Evolutionary conservation across 2,797 vertebrate genomes (phyloP), one percentile per base, ranked within the genome.

Genomic region (Lacerta viridis): DNA sequence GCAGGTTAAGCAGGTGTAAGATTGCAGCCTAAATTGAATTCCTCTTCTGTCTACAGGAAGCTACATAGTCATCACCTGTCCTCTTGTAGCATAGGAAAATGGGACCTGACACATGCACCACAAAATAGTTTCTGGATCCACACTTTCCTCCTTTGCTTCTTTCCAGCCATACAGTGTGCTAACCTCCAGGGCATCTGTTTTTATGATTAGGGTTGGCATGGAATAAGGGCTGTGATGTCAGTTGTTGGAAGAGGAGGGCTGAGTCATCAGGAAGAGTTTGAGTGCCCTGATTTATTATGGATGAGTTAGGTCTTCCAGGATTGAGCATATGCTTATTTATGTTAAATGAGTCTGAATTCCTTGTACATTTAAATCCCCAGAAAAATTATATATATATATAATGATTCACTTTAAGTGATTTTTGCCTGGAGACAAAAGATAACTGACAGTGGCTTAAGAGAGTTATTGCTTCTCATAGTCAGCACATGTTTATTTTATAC

Each of bases 171-270:
- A 25, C 78, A 61, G 15, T 84, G 75, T 61, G 33, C 41, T 61
- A 61, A 75, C 71, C 50, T 84, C 6, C 83, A 61, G 71, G 71
- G 43, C 29, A 72, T 72, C 68, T 83, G 29, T 80, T 86, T 59
- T 20, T 79, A 39, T 55, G 64, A 71, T 39, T n/a, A 50, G n/a
- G 43, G 68, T 20, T 74, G 50, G 50, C 68, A 20, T 72, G 17
- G 66, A 41, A 72, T 29, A 50, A 39, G 17, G 17, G 50, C 17
- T 27, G 59, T 13, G 1, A 41, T 59, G 77, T 71, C 66, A 72
- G 39, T 72, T n/a, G 27, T 20, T 64, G 68, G 69, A 55, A 55
- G 50, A 69, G 69, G 69, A 74, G 71, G 18, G 1, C 36, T 81
- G 79, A 87, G 50, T 87, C 55, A 43, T 75, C 78, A 64, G 61